Evolutionary conservation across 2,113 vertebrate genomes (phyloP).

Genomic region (Protobothrops flavoviridis): DNA sequence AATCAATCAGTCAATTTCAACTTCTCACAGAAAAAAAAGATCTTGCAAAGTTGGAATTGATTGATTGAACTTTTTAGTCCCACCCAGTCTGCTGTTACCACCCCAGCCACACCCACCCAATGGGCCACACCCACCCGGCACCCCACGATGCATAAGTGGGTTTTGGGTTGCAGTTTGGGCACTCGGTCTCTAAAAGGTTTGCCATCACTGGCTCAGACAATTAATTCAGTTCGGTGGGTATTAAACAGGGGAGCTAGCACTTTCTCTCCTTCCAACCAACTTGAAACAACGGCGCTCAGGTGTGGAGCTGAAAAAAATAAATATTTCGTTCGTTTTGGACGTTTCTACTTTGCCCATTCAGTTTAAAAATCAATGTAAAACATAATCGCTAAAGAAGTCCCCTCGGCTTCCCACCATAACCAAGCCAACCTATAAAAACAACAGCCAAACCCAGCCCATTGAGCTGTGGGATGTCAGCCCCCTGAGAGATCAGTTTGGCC

Average conservation of each 20-base stretch:
- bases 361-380: background rate
- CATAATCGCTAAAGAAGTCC: background rate
- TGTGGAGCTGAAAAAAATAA: background rate
- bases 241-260: background rate
- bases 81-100: no score
- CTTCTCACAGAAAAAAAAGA: no score
- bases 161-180: no score
- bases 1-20: no score
- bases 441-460: background rate
- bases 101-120: no score
- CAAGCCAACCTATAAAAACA: background rate
- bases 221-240: background rate
- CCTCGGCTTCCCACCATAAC: background rate
- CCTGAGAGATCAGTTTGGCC: background rate
- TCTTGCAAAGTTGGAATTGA: no score
- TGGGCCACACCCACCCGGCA: no score
- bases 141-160: no score
- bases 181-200: no score
- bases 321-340: background rate
- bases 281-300: background rate
- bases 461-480: background rate
- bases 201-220: background rate
- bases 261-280: background rate
- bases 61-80: no score
- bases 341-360: background rate